phyloP scores from a whole-genome alignment of 2,888 invertebrate genomes.

The Hyalella azteca region DNA sequence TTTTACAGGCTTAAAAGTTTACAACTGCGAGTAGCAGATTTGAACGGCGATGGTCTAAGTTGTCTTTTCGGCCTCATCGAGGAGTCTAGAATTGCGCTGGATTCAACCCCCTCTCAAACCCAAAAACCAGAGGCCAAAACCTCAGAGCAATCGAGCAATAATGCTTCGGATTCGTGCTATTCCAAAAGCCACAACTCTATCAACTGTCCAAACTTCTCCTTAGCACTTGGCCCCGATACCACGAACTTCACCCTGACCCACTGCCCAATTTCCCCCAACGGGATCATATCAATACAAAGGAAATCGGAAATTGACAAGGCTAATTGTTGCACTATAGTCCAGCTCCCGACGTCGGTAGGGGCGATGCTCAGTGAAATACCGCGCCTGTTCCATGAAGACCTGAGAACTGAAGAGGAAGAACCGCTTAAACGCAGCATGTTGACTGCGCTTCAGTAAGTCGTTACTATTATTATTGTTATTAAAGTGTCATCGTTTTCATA shows the following conservation, averaged over 20 bases:
- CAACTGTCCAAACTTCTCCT: not conserved
- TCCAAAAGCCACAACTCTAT: not conserved
- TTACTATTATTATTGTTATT: too few relatives aligned
- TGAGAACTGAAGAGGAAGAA: not conserved
- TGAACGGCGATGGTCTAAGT: constrained; percentile 2
- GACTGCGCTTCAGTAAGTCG: not conserved
- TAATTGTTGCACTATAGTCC: too few relatives aligned
- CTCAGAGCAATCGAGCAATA: too few relatives aligned
- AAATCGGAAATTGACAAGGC: not conserved
- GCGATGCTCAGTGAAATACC: constrained; percentile 12
- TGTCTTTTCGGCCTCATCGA: constrained; percentile 5
- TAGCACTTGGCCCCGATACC: not conserved
- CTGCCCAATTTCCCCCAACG: constrained; percentile 4
- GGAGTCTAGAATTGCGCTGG: not conserved
- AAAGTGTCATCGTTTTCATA: too few relatives aligned
- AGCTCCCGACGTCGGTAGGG: not conserved
- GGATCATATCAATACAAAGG: not conserved
- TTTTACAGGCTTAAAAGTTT: not conserved
- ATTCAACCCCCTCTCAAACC: not conserved
- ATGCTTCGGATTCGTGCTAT: too few relatives aligned
- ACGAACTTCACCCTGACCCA: not conserved
- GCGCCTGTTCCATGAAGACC: not conserved
- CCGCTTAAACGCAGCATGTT: constrained; percentile 3
- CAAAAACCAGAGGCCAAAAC: not conserved
- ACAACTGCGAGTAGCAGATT: not conserved